Percentiles rank a stretch among this genome's conserved stretches.
phyloP scores from a whole-genome alignment of 2,797 vertebrate genomes.

The Manis crassicaudata region DNA sequence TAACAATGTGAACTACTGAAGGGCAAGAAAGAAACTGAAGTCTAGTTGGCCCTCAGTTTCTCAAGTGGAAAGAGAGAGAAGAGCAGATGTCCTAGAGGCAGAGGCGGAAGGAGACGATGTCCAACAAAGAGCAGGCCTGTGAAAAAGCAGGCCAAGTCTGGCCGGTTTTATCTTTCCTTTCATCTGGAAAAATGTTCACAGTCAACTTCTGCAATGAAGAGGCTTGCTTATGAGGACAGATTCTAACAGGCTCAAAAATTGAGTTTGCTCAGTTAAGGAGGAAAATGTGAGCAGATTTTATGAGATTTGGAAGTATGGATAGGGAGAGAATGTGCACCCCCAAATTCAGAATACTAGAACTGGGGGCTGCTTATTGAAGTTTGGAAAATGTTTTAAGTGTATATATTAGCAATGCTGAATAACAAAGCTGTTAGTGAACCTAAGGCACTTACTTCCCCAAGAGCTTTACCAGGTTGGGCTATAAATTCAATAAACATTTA shows the following conservation, averaged over 20 bases:
- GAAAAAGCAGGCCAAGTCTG: not conserved
- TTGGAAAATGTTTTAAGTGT: not conserved
- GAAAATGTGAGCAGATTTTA: not conserved
- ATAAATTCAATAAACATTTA: not conserved
- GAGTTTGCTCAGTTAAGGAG: not conserved
- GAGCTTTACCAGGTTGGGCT: not conserved
- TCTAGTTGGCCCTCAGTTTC: not conserved
- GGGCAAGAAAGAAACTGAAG: not conserved
- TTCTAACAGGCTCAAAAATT: not conserved
- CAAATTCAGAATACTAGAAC: not conserved
- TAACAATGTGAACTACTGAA: not conserved
- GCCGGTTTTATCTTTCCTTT: not conserved
- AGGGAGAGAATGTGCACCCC: not conserved
- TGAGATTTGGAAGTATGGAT: not conserved
- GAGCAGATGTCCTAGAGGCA: not conserved
- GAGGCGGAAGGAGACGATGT: not conserved
- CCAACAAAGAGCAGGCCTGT: rapidly evolving
- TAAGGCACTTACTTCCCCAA: not conserved
- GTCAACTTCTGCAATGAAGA: not conserved
- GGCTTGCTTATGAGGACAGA: not conserved
- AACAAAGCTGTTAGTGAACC: not conserved
- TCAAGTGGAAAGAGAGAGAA: not conserved
- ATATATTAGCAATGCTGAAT: not conserved
- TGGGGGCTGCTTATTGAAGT: not conserved
- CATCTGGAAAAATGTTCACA: not conserved